These are phyloP conservation scores for Jacana jacana DNA, from an alignment of 2,113 vertebrate genomes.

Conservation along the genomic window DNA sequence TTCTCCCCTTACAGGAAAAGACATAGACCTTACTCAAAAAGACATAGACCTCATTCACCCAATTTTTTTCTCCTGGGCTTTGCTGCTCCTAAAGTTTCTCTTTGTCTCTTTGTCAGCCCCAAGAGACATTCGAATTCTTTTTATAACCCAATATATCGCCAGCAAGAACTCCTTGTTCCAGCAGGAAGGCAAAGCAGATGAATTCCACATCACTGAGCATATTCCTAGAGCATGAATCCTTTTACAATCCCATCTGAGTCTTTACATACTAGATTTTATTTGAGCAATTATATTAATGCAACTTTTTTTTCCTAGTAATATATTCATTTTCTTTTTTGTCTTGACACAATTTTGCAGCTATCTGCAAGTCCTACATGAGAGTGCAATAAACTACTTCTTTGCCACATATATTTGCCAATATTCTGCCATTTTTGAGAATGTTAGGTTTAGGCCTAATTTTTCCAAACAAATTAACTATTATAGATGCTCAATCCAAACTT, in stretches of 20 bases:
- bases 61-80: background rate
- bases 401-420: too few relatives aligned
- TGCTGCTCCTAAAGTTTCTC: background rate
- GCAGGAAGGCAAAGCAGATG: background rate
- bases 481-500: background rate
- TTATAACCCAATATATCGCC: background rate
- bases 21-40: background rate
- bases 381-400: background rate
- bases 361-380: background rate
- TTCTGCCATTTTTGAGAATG: background rate
- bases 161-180: background rate
- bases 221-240: background rate
- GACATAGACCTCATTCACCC: background rate
- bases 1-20: background rate
- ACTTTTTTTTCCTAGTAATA: background rate
- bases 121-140: constrained; percentile 9
- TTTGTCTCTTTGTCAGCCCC: background rate
- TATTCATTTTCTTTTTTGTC: background rate
- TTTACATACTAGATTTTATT: constrained; percentile 4
- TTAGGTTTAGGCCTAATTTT: background rate
- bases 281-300: background rate
- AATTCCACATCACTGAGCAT: background rate
- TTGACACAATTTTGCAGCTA: background rate
- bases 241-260: constrained; percentile 12
- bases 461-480: background rate